phyloP scores from a whole-genome alignment of 2,113 vertebrate genomes.

The Ptyas mucosa region DNA sequence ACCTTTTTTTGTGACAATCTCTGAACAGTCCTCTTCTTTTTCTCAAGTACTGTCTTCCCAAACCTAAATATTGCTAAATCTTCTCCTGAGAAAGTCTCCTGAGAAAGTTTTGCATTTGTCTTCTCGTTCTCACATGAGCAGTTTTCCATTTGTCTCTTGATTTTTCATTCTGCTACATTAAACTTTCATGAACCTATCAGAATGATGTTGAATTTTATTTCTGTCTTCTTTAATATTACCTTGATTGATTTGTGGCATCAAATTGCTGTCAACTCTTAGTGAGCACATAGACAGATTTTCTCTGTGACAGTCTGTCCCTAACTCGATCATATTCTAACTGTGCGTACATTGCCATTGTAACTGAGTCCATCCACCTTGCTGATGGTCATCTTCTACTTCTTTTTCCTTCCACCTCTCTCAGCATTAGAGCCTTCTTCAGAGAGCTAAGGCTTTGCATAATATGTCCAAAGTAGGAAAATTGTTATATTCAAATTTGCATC shows the following conservation, averaged over 20 bases:
- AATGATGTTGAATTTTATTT: not conserved
- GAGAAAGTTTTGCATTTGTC: not conserved
- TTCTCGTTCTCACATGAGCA: not conserved
- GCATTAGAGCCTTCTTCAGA: no score
- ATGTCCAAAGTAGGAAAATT: not conserved
- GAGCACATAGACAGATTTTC: not conserved
- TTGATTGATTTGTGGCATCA: not conserved
- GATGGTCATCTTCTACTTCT: not conserved
- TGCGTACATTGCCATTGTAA: not conserved
- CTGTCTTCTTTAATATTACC: not conserved
- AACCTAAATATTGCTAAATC: not conserved
- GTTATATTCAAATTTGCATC: not conserved
- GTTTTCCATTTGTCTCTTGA: not conserved
- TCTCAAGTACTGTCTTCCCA: not conserved
- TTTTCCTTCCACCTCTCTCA: not conserved
- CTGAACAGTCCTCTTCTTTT: not conserved
- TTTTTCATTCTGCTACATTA: not conserved
- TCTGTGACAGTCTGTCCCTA: not conserved
- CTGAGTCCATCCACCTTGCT: not conserved
- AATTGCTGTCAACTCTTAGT: not conserved
- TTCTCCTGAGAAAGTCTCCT: not conserved
- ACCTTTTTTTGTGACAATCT: not conserved
- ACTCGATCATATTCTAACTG: not conserved
- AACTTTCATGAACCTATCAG: not conserved
- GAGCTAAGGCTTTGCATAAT: not conserved